Evolutionary conservation across 2,888 invertebrate species (phyloP).

Genomic region (Scaptomyza polygonia): DNA sequence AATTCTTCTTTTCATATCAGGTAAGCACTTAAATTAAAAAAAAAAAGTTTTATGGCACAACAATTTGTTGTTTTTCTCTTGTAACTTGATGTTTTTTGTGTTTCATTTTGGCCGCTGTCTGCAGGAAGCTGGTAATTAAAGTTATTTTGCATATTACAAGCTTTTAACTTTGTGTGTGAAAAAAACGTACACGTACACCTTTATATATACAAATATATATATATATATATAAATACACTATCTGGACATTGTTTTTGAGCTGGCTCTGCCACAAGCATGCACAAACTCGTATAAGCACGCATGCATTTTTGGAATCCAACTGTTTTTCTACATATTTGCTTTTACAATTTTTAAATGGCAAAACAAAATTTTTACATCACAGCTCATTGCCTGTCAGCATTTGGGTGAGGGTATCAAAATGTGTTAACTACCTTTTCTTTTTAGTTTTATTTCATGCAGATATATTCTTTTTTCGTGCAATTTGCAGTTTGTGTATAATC

Average conservation of each 20-base stretch:
- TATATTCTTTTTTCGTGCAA: neutral
- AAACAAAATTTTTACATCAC: constrained; percentile 9
- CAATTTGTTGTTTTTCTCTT: constrained; percentile 23
- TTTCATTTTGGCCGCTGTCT: constrained; percentile 15
- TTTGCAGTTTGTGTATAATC: constrained; percentile 11
- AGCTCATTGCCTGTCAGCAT: neutral
- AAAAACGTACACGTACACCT: constrained; percentile 26
- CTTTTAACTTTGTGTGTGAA: constrained; percentile 30
- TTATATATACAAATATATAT: constrained; percentile 1
- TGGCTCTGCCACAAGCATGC: constrained; percentile 27
- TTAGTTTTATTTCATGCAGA: neutral
- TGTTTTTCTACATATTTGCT: constrained; percentile 21
- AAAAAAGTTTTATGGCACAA: constrained; percentile 32
- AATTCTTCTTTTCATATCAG: constrained; percentile 9
- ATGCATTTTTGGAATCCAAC: constrained; percentile 11
- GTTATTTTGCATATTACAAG: constrained; percentile 64
- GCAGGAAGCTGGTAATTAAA: constrained; percentile 62
- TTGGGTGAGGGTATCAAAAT: constrained; percentile 10
- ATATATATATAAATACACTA: too few species aligned
- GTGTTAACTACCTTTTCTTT: constrained; percentile 9
- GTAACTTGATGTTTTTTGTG: constrained; percentile 8
- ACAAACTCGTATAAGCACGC: constrained; percentile 19
- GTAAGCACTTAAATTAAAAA: constrained; percentile 31
- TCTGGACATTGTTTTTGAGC: constrained; percentile 15
- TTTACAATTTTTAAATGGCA: constrained; percentile 6